A percentile compares a stretch with the other conserved stretches of the same genome.
phyloP scores from a whole-genome alignment of 1,140 invertebrate genomes.

The Calephelis virginiensis region DNA sequence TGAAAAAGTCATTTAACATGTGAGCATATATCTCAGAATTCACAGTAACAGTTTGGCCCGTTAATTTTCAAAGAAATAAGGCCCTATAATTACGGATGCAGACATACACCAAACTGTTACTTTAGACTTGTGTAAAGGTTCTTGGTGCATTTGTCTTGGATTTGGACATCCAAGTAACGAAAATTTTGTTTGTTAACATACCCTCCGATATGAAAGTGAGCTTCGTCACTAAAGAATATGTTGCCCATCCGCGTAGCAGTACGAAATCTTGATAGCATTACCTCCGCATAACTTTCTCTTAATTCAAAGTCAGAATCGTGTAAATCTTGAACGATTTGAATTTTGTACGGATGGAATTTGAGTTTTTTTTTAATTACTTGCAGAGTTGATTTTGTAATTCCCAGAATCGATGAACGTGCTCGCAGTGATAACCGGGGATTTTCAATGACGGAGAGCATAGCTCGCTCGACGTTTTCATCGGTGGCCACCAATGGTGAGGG shows the following conservation, averaged over 20 bases:
- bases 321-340: conserved; percentile 11
- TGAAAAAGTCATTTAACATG: conserved; percentile 22
- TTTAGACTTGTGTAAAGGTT: conserved; percentile 22
- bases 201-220: conserved; percentile 21
- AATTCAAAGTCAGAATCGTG: conserved; percentile 19
- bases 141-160: conserved; percentile 21
- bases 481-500: too few relatives aligned
- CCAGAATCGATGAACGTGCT: background rate
- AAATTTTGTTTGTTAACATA: conserved; percentile 24
- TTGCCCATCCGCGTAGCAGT: conserved; percentile 17
- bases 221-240: conserved; percentile 24
- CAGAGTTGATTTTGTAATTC: background rate
- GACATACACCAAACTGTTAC: conserved; percentile 21
- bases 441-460: too few relatives aligned
- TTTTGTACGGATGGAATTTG: conserved; percentile 12
- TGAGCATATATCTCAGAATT: conserved; percentile 20
- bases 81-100: conserved; percentile 22
- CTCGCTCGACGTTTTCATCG: too few relatives aligned
- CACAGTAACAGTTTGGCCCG: conserved; percentile 19
- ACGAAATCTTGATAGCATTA: conserved; percentile 15
- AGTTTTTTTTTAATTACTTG: background rate
- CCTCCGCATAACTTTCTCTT: conserved; percentile 19
- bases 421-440: too few relatives aligned
- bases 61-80: conserved; percentile 5
- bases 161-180: conserved; percentile 19